Base-by-base conservation (phyloP, 1,140 invertebrate genomes). In the Aphaenogaster rudis region DNA sequence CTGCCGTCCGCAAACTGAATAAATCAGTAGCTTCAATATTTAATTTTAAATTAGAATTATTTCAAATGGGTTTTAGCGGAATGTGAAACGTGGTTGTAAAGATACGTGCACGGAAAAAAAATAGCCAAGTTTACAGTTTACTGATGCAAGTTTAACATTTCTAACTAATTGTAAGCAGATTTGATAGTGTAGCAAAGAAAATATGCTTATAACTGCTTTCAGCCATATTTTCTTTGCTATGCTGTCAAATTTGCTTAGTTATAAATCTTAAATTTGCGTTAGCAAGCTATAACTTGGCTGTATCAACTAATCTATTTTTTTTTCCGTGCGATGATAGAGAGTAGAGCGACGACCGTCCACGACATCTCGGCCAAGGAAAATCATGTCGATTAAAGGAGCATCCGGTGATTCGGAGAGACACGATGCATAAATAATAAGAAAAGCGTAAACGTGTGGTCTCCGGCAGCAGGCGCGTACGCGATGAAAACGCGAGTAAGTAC, bases 401-500 rank as follows among this genome's bases (percentile, higher is more conserved):
- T 57, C 33, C 61, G n/a, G 13, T 11, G 52, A 13, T 67, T 69
- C 63, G 63, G 48, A 17, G 48, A 17, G 4, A 80, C n/a, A 33
- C 48, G n/a, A 13, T 80, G 48, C 42, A 42, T 57, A 54, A 54
- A 80, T 52, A 36, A 66, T 21, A 48, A 74, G 28, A 59, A 61
- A 48, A 21, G 21, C 33, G 17, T 17, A 33, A 71, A 45, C 5
- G 61, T 36, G 28, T n/a, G 9, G 33, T 69, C 13, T 33, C 39
- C 15, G 39, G 15, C 28, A 42, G 39, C 11, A 79, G 61, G 76
- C 61, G 77, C 21, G 52, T 80, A 64, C 36, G 48, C 61, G 86
- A 87, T 87, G 87, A 91, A 91, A 88, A 89, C 61, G 59, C 66
- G 28, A 86, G 76, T 45, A 48, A 39, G 79, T 92, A 90, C 91